Percentiles rank a stretch among this genome's conserved stretches.
Conservation (phyloP, 1,140 invertebrate species). For the Caerostris extrusa region DNA sequence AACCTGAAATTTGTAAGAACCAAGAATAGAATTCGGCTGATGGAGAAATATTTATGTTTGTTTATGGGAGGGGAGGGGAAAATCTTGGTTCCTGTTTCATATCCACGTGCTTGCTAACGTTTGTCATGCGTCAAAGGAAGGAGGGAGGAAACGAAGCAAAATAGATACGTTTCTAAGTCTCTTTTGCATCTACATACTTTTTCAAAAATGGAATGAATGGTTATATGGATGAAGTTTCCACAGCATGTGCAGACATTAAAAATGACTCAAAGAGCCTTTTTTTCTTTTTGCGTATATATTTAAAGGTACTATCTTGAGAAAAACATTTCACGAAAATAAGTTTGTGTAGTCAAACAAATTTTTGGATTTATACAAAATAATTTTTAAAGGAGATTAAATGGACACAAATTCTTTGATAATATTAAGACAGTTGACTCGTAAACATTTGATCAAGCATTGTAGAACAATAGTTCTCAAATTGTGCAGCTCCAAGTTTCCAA, state of each 20-base stretch:
- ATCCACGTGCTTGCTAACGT: constrained; percentile 36
- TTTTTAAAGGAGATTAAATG: too few species aligned
- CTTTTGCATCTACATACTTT: not conserved
- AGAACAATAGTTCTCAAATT: too few species aligned
- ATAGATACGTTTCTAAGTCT: constrained; percentile 15
- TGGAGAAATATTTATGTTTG: constrained; percentile 35
- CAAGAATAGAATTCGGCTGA: constrained; percentile 47
- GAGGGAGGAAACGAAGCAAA: not conserved
- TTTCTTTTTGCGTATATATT: too few species aligned
- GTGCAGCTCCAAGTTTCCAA: too few species aligned
- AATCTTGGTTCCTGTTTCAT: constrained; percentile 70
- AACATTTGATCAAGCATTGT: too few species aligned
- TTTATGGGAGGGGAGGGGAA: constrained; percentile 41
- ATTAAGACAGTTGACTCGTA: too few species aligned
- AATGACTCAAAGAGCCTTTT: not conserved
- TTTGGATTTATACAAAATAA: too few species aligned
- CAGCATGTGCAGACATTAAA: not conserved
- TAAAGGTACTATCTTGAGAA: too few species aligned
- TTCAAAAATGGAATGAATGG: constrained; percentile 18
- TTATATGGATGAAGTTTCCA: not conserved
- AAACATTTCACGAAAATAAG: too few species aligned
- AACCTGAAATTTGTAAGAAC: not conserved
- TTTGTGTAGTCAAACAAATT: too few species aligned
- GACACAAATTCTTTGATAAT: too few species aligned
- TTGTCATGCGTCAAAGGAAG: constrained; percentile 64